Evolutionary conservation across 2,888 invertebrate genomes (phyloP).

Genomic region (Hirtodrosophila histrioides): DNA sequence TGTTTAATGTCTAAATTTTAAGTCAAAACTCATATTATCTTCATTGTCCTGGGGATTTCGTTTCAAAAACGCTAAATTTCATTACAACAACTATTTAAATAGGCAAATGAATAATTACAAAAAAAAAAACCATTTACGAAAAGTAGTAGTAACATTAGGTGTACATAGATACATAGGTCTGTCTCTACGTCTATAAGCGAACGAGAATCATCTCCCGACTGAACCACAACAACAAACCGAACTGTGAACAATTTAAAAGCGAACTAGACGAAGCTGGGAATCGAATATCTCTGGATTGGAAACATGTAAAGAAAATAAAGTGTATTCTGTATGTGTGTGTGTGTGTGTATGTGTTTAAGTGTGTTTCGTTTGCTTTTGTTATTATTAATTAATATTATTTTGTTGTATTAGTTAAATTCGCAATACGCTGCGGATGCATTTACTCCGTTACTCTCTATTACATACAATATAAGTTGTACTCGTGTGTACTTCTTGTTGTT

Average conservation of each 20-base stretch:
- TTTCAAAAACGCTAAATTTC: conserved; percentile 71
- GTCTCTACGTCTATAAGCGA: conserved; percentile 40
- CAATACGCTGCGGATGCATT: conserved; percentile 42
- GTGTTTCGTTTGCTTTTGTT: conserved; percentile 2
- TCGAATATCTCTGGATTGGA: conserved; percentile 21
- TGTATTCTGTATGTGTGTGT: conserved; percentile 10
- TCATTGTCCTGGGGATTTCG: conserved; percentile 60
- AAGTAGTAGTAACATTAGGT: conserved; percentile 39
- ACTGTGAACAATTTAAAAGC: conserved; percentile 44
- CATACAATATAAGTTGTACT: conserved; percentile 44
- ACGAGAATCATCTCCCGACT: conserved; percentile 39
- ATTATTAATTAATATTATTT: conserved; percentile 8
- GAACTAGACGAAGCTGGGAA: conserved; percentile 41
- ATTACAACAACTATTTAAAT: conserved; percentile 72
- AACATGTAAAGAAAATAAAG: conserved; percentile 25
- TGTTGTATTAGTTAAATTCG: conserved; percentile 56
- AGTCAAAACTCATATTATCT: conserved; percentile 74
- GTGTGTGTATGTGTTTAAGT: neutral
- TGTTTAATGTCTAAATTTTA: conserved; percentile 69
- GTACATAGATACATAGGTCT: conserved; percentile 45
- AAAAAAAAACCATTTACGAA: conserved; percentile 33
- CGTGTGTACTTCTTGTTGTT: conserved; percentile 37
- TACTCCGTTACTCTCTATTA: conserved; percentile 53
- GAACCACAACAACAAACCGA: conserved; percentile 43
- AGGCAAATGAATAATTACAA: conserved; percentile 38